These are phyloP conservation scores for Cottus gobio DNA, from an alignment of 2,113 vertebrate species.

Conservation along the genomic window DNA sequence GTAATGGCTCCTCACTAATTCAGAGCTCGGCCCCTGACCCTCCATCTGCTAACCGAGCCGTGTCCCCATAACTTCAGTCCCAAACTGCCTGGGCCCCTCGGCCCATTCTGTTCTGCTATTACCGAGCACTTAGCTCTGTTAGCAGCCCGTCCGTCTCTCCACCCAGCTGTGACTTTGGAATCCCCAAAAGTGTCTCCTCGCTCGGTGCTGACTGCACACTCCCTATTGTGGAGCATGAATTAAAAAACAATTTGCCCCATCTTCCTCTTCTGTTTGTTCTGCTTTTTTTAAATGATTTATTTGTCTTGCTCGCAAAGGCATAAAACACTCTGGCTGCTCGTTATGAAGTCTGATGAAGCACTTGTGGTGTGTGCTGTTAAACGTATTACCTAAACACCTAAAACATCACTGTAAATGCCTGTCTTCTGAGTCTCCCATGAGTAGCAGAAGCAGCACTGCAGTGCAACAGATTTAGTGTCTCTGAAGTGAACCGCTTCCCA, in stretches of 20 bases:
- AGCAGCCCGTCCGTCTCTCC: slow-evolving; percentile 12
- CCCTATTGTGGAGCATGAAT: slow-evolving; percentile 11
- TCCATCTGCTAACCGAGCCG: slow-evolving; percentile 38
- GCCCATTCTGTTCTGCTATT: slow-evolving; percentile 26
- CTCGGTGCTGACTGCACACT: neutral
- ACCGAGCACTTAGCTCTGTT: slow-evolving; percentile 30
- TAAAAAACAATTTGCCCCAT: slow-evolving; percentile 5
- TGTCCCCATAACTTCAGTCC: slow-evolving; percentile 22
- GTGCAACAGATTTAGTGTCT: neutral
- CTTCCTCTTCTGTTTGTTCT: neutral
- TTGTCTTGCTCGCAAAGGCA: neutral
- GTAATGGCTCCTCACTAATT: slow-evolving; percentile 37
- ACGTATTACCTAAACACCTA: slow-evolving; percentile 7
- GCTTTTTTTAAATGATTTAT: slow-evolving; percentile 7
- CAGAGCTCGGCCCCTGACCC: slow-evolving; percentile 25
- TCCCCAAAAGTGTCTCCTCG: slow-evolving; percentile 33
- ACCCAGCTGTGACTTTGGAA: slow-evolving; percentile 40
- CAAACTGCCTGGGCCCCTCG: slow-evolving; percentile 8
- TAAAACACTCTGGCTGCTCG: neutral
- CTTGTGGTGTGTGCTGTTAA: neutral
- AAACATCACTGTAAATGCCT: slow-evolving; percentile 30
- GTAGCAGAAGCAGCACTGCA: neutral
- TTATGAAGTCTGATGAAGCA: slow-evolving; percentile 23
- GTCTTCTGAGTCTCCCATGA: neutral
- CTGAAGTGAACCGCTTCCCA: slow-evolving; percentile 29